Percentiles rank a stretch among this genome's conserved stretches.
These are phyloP conservation scores for Saturnia japonica DNA, from an alignment of 2,888 invertebrate species.

Conservation along the genomic window DNA sequence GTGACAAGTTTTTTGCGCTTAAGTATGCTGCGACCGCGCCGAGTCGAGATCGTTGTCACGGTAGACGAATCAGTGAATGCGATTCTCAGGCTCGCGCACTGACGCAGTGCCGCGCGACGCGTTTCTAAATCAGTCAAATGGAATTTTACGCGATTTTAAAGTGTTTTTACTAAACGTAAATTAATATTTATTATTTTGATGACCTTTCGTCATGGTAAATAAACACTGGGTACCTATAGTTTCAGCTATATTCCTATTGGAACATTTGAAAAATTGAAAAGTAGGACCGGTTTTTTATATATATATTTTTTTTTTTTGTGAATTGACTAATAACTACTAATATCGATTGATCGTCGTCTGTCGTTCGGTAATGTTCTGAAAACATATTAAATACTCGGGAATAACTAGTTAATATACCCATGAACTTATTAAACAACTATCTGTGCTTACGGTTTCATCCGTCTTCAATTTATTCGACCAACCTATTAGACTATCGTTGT, in stretches of 20 bases:
- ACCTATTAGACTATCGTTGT: too few relatives aligned
- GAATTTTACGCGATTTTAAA: constrained; percentile 10
- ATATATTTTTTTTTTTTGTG: not conserved
- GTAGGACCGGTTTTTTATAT: not conserved
- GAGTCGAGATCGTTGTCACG: constrained; percentile 49
- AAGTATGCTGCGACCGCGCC: constrained; percentile 36
- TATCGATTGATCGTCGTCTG: too few relatives aligned
- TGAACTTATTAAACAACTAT: too few relatives aligned
- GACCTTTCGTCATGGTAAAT: not conserved
- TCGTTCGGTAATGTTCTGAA: not conserved
- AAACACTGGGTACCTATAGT: not conserved
- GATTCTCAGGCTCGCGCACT: constrained; percentile 57
- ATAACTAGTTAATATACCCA: not conserved
- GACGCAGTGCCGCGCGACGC: constrained; percentile 38
- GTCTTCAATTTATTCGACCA: too few relatives aligned
- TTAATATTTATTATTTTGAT: not conserved
- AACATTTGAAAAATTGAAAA: not conserved
- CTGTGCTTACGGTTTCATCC: too few relatives aligned
- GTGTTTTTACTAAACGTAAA: not conserved
- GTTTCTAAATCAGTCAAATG: not conserved
- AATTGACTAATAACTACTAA: too few relatives aligned
- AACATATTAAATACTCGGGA: not conserved
- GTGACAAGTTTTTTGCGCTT: constrained; percentile 63
- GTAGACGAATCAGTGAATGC: constrained; percentile 55
- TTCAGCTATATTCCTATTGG: not conserved